These are phyloP conservation scores for Limanda limanda DNA, from an alignment of 2,113 vertebrate species.

Conservation along the genomic window DNA sequence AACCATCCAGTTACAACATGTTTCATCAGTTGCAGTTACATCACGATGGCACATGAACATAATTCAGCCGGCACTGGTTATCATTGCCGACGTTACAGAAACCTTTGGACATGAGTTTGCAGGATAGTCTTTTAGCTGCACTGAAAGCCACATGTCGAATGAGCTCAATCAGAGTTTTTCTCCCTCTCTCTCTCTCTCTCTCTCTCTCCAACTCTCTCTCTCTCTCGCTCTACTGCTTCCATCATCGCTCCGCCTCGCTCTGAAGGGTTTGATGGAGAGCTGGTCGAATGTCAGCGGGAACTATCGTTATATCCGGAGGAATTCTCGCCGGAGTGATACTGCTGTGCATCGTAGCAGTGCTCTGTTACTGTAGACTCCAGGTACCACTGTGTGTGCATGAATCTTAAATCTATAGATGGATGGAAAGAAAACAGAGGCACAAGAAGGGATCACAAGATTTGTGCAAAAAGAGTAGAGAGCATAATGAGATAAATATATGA, in stretches of 20 bases:
- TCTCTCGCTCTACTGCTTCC: background rate
- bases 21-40: conserved; percentile 56
- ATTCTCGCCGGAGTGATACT: conserved; percentile 96
- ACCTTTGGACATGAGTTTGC: conserved; percentile 50
- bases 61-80: conserved; percentile 29
- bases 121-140: background rate
- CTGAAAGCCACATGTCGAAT: background rate
- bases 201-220: background rate
- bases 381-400: conserved; percentile 71
- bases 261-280: conserved; percentile 95
- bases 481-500: too few species aligned
- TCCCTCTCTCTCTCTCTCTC: background rate
- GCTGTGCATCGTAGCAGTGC: conserved; percentile 94
- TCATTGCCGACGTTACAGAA: conserved; percentile 55
- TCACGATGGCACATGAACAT: conserved; percentile 37
- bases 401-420: background rate
- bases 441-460: too few species aligned
- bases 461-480: too few species aligned
- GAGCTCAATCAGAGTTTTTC: background rate
- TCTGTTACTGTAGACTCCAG: conserved; percentile 98
- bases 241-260: background rate
- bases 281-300: conserved; percentile 99
- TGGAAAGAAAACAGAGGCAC: background rate
- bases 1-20: conserved; percentile 25
- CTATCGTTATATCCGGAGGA: conserved; percentile 97